These are phyloP conservation scores for Syngnathoides biaculeatus DNA, from an alignment of 2,113 vertebrate genomes.

Conservation along the genomic window DNA sequence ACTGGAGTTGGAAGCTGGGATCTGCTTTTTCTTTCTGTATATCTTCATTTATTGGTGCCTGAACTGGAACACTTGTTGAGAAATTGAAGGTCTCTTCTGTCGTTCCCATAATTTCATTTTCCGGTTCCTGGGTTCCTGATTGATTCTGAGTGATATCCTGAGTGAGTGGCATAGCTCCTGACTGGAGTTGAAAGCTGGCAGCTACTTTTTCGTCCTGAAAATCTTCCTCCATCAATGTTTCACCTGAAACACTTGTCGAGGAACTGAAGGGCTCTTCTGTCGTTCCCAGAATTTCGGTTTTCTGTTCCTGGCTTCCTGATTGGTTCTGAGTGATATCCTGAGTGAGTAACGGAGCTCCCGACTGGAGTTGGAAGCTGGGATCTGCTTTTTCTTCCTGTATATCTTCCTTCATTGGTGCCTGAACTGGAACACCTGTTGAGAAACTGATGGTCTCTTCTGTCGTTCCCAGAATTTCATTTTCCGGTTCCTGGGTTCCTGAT, in stretches of 20 bases:
- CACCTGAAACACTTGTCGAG: not conserved
- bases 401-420: no score
- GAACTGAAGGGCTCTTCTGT: not conserved
- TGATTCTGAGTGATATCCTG: slow-evolving; percentile 2
- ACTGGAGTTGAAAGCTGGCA: slow-evolving; percentile 25
- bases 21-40: not conserved
- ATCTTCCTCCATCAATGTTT: no score
- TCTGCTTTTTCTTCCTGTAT: not conserved
- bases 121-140: not conserved
- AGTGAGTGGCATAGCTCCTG: not conserved
- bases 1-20: slow-evolving; percentile 23
- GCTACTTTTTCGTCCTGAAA: not conserved
- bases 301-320: not conserved
- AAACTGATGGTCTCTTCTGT: not conserved
- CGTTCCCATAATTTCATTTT: not conserved
- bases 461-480: not conserved
- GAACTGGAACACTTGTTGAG: not conserved
- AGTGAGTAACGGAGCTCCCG: slow-evolving; percentile 4
- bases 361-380: slow-evolving; percentile 23
- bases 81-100: not conserved
- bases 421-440: not conserved
- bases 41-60: no score
- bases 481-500: not conserved
- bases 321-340: not conserved
- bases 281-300: not conserved